A percentile compares a stretch with the other conserved stretches of the same genome.
Evolutionary conservation across 2,797 vertebrate species (phyloP).

Genomic region (Eulemur mongoz): DNA sequence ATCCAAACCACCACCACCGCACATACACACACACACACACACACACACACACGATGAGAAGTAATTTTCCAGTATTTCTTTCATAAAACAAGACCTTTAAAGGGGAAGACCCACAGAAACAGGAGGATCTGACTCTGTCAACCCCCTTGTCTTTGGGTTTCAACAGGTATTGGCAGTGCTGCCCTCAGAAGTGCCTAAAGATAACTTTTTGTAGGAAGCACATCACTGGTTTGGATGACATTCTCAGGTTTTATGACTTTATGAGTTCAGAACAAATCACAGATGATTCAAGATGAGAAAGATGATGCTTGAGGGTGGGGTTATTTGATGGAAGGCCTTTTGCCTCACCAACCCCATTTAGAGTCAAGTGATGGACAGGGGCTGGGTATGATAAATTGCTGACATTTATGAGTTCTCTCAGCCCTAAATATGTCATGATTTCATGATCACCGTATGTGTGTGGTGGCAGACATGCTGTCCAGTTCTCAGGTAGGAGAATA

Average conservation of each 20-base stretch:
- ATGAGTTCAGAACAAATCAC: slow-evolving; percentile 52
- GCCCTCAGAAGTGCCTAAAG: slow-evolving; percentile 5
- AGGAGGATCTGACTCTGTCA: background rate
- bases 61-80: background rate
- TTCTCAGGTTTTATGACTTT: slow-evolving; percentile 55
- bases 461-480: background rate
- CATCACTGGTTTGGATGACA: background rate
- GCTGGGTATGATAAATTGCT: background rate
- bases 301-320: background rate
- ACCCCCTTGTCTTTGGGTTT: background rate
- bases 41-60: background rate
- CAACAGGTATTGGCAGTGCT: background rate
- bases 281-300: slow-evolving; percentile 2
- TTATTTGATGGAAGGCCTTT: background rate
- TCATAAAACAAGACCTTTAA: background rate
- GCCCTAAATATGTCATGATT: background rate
- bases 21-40: background rate
- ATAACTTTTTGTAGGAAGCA: slow-evolving; percentile 19
- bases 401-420: background rate
- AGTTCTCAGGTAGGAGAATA: background rate
- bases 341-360: background rate
- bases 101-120: background rate
- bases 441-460: background rate
- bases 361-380: background rate
- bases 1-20: background rate